phyloP scores from a whole-genome alignment of 2,113 vertebrate genomes.

The Camelus dromedarius region DNA sequence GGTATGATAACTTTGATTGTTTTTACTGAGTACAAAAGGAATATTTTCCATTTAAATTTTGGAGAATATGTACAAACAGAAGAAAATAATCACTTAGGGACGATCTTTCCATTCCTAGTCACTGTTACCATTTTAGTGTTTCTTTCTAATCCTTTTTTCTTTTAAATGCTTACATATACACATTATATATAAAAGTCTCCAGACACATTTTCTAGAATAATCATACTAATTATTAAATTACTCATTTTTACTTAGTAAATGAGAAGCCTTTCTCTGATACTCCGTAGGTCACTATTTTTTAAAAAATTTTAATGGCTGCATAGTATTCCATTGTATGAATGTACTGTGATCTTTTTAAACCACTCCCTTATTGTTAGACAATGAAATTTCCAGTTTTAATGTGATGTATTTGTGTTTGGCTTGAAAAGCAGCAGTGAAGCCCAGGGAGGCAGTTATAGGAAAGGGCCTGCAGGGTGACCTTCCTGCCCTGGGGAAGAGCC shows the following conservation, averaged over 20 bases:
- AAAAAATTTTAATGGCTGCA: not conserved
- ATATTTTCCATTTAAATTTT: constrained; percentile 1
- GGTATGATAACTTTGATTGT: constrained; percentile 3
- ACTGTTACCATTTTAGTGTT: not conserved
- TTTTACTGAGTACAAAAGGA: constrained; percentile 39
- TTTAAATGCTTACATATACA: not conserved
- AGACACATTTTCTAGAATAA: constrained; percentile 14
- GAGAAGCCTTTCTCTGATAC: not conserved
- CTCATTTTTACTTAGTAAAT: not conserved
- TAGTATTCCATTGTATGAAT: not conserved
- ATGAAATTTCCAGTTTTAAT: constrained; percentile 31
- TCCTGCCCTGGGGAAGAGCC: not conserved
- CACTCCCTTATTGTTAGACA: not conserved
- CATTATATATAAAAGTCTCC: not conserved
- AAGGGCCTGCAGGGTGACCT: not conserved
- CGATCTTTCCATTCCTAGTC: not conserved
- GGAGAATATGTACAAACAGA: not conserved
- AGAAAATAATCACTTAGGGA: not conserved
- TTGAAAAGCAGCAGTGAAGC: not conserved
- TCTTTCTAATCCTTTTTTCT: not conserved
- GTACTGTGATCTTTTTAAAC: not conserved
- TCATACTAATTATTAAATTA: constrained; percentile 15
- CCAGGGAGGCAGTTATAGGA: not conserved
- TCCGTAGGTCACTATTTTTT: not conserved
- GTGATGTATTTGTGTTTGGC: not conserved